A percentile compares a stretch with the other conserved stretches of the same genome.
Evolutionary conservation across 2,797 vertebrate species (phyloP).

Genomic region (Aulostomus chinensis): DNA sequence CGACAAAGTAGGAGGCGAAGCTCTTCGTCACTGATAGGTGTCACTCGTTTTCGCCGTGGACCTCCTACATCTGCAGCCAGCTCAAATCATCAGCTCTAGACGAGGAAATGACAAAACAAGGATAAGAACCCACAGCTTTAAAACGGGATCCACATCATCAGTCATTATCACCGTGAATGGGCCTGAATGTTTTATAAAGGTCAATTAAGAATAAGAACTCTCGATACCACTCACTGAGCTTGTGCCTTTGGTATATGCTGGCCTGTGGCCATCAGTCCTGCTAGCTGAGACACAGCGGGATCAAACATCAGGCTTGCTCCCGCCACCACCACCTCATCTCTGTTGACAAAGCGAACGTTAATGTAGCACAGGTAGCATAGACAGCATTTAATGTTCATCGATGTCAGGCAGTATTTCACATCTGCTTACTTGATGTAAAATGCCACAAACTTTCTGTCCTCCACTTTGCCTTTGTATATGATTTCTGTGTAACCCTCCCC

Average conservation of each 20-base stretch:
- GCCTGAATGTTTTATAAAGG: no score
- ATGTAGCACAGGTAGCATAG: neutral
- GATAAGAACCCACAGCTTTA: no score
- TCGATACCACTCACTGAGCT: conserved; percentile 80
- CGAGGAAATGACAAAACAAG: no score
- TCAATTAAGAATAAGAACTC: no score
- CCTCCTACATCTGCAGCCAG: conserved; percentile 73
- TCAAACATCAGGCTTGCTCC: conserved; percentile 89
- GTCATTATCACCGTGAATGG: no score
- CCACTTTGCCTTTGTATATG: conserved; percentile 84
- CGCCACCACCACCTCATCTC: conserved; percentile 83
- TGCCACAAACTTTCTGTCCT: conserved; percentile 85
- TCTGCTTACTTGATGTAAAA: conserved; percentile 88
- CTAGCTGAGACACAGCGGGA: conserved; percentile 81
- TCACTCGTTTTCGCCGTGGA: conserved; percentile 1
- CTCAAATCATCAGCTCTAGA: conserved; percentile 78
- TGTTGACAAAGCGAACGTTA: conserved; percentile 41
- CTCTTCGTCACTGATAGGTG: no score
- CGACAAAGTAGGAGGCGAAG: no score
- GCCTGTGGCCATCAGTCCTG: conserved; percentile 82
- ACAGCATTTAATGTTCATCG: neutral
- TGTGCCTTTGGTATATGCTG: conserved; percentile 81
- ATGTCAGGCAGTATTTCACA: neutral
- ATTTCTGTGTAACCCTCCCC: conserved; percentile 86
- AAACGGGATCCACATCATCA: no score